Conservation (phyloP, 1,140 invertebrate species). For the Drosophila kurseongensis region DNA sequence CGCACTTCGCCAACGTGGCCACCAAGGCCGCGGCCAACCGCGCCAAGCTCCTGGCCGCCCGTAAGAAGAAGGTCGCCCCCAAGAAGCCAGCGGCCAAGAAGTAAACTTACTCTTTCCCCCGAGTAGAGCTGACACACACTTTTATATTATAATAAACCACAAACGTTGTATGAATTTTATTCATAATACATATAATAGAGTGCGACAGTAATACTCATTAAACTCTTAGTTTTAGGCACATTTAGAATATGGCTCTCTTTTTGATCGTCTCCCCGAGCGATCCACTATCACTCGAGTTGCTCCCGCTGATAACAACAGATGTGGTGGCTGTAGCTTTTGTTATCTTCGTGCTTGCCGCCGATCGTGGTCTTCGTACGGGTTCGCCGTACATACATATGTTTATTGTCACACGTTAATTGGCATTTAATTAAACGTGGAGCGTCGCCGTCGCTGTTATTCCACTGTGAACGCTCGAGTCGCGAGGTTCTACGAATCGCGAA, state of each 20-base stretch:
- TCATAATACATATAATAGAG: constrained; percentile 78
- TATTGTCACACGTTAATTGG: constrained; percentile 82
- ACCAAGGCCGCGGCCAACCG: constrained; percentile 77
- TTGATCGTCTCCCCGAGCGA: constrained; percentile 2
- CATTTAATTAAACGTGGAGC: constrained; percentile 77
- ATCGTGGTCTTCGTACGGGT: constrained; percentile 57
- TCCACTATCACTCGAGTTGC: constrained; percentile 34
- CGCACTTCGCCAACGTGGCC: constrained; percentile 77
- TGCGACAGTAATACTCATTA: constrained; percentile 78
- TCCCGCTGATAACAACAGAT: constrained; percentile 55
- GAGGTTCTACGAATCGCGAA: constrained; percentile 42
- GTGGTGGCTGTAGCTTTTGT: constrained; percentile 52
- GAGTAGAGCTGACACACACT: constrained; percentile 61
- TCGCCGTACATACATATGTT: constrained; percentile 41
- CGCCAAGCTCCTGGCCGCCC: constrained; percentile 73
- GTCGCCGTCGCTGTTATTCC: constrained; percentile 61
- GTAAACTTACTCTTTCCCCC: constrained; percentile 64
- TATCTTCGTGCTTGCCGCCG: constrained; percentile 50
- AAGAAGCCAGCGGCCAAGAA: constrained; percentile 80
- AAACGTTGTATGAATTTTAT: constrained; percentile 83
- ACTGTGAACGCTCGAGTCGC: constrained; percentile 56
- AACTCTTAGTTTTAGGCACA: constrained; percentile 71
- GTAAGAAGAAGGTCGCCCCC: constrained; percentile 80
- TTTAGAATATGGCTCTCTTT: constrained; percentile 46
- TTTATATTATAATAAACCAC: constrained; percentile 80